Conservation (phyloP, 2,797 vertebrate species). For the Poecilia velifera region DNA sequence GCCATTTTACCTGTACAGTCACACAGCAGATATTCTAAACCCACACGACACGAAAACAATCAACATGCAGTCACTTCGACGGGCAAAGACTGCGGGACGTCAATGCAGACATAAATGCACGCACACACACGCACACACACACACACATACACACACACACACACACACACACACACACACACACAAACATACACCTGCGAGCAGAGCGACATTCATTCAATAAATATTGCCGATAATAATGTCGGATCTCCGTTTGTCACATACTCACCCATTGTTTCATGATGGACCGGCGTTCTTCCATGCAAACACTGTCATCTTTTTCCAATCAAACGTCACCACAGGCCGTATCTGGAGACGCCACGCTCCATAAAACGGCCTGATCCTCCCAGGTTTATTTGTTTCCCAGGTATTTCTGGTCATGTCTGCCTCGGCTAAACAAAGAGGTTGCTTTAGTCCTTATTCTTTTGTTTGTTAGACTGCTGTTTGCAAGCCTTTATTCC, state of each 20-base stretch:
- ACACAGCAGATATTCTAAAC: not conserved
- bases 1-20: not conserved
- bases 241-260: constrained; percentile 14
- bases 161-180: too few relatives aligned
- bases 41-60: constrained; percentile 4
- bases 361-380: constrained; percentile 4
- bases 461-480: not conserved
- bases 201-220: constrained; percentile 8
- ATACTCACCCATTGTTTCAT: constrained; percentile 45
- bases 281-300: constrained; percentile 34
- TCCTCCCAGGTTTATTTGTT: constrained; percentile 11
- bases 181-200: not conserved
- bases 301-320: constrained; percentile 54
- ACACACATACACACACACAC: not conserved
- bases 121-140: not conserved
- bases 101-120: constrained; percentile 8
- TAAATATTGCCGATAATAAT: constrained; percentile 4
- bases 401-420: constrained; percentile 1
- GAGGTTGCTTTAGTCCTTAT: not conserved
- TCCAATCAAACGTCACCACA: constrained; percentile 48
- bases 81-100: not conserved
- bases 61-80: not conserved
- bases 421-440: constrained; percentile 9
- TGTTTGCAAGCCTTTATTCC: constrained; percentile 3
- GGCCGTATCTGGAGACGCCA: constrained; percentile 11